Evolutionary conservation across 2,797 vertebrate genomes (phyloP).

Genomic region (Aulostomus chinensis): DNA sequence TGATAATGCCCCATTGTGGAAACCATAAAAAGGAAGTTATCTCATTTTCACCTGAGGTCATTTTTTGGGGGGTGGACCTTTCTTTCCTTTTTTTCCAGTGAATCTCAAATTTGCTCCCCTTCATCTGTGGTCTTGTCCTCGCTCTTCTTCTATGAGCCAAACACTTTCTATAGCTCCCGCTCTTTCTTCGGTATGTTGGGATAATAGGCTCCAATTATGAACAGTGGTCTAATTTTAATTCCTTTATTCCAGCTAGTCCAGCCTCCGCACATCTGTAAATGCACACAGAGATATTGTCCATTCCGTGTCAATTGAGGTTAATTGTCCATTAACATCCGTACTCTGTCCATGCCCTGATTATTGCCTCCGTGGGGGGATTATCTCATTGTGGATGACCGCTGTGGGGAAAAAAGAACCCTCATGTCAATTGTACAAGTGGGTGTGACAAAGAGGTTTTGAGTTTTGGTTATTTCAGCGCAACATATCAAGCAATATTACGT

Average conservation of each 20-base stretch:
- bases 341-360: slow-evolving; percentile 46
- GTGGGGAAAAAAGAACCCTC: slow-evolving; percentile 20
- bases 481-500: slow-evolving; percentile 3
- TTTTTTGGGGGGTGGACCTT: slow-evolving; percentile 39
- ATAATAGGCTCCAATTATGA: slow-evolving; percentile 66
- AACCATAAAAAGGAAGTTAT: slow-evolving; percentile 65
- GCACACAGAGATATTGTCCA: slow-evolving; percentile 54
- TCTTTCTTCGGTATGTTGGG: slow-evolving; percentile 23
- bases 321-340: slow-evolving; percentile 68
- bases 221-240: slow-evolving; percentile 58
- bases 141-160: slow-evolving; percentile 7
- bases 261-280: slow-evolving; percentile 42
- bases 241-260: slow-evolving; percentile 50
- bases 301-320: slow-evolving; percentile 67
- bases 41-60: slow-evolving; percentile 67
- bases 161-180: slow-evolving; percentile 21
- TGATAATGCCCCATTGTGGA: slow-evolving; percentile 70
- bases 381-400: slow-evolving; percentile 32
- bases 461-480: slow-evolving; percentile 9
- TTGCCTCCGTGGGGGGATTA: slow-evolving; percentile 39
- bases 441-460: slow-evolving; percentile 13
- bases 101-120: slow-evolving; percentile 39
- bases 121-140: slow-evolving; percentile 34
- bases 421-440: slow-evolving; percentile 28
- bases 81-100: slow-evolving; percentile 37